Conservation (phyloP, 2,113 vertebrate species). For the Eurypyga helias region DNA sequence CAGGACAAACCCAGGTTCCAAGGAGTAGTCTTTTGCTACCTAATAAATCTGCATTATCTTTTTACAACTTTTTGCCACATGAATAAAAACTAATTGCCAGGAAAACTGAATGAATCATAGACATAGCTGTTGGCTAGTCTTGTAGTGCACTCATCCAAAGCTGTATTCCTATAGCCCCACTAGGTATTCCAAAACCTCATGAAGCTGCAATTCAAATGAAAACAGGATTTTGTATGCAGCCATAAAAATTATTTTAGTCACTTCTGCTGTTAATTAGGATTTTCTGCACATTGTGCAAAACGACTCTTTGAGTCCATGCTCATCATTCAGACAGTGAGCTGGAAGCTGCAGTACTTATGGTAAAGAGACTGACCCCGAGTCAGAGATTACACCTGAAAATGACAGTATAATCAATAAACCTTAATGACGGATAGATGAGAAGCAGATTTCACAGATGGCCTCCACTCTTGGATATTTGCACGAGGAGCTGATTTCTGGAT, state of each 20-base stretch:
- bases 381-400: conserved; percentile 37
- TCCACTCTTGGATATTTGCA: not conserved
- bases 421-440: conserved; percentile 19
- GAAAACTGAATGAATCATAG: not conserved
- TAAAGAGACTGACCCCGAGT: not conserved
- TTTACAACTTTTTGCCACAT: not conserved
- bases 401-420: conserved; percentile 50
- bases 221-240: not conserved
- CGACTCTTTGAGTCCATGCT: not conserved
- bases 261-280: not conserved
- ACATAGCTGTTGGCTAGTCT: not conserved
- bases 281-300: conserved; percentile 1
- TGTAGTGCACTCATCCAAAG: not conserved
- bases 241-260: not conserved
- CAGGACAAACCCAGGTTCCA: not conserved
- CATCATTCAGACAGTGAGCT: not conserved
- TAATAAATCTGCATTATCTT: not conserved
- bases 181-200: not conserved
- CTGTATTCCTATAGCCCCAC: not conserved
- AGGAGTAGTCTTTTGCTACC: not conserved
- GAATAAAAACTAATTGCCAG: not conserved
- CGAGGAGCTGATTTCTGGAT: not conserved
- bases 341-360: not conserved
- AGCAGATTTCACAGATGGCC: conserved; percentile 36
- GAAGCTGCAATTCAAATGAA: not conserved